These are phyloP conservation scores for Uloborus diversus DNA, from an alignment of 1,140 invertebrate genomes.

Conservation along the genomic window DNA sequence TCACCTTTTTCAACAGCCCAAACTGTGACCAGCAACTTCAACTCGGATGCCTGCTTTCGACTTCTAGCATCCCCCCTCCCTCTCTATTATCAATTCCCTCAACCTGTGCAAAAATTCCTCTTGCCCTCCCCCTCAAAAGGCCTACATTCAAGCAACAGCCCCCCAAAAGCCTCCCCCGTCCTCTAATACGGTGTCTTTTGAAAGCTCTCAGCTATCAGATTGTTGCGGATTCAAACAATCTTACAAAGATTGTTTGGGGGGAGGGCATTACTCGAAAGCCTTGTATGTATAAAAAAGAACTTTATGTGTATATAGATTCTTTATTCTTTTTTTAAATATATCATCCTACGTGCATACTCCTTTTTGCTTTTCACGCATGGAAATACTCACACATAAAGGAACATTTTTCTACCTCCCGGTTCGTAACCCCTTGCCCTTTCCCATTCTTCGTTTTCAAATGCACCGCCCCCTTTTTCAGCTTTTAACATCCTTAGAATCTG, in stretches of 20 bases:
- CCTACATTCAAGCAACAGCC: slow-evolving; percentile 27
- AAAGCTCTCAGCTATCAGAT: slow-evolving; percentile 32
- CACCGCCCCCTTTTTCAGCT: neutral
- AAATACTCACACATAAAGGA: slow-evolving; percentile 31
- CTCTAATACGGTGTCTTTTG: slow-evolving; percentile 36
- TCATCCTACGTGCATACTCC: slow-evolving; percentile 24
- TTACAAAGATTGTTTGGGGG: slow-evolving; percentile 16
- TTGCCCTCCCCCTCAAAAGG: slow-evolving; percentile 33
- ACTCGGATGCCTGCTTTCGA: neutral
- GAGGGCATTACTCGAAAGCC: too few species aligned
- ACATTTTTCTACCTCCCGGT: neutral
- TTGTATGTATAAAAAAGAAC: neutral
- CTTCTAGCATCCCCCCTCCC: neutral
- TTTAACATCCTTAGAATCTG: neutral
- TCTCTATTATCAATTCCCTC: slow-evolving; percentile 14
- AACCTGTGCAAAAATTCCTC: slow-evolving; percentile 39
- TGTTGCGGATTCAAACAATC: slow-evolving; percentile 14
- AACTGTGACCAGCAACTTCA: neutral
- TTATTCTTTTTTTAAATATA: slow-evolving; percentile 36
- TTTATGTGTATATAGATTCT: slow-evolving; percentile 22
- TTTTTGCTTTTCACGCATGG: slow-evolving; percentile 32
- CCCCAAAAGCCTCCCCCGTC: slow-evolving; percentile 20
- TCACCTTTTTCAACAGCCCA: neutral
- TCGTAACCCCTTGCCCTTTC: neutral
- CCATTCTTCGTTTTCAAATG: too few species aligned